phyloP scores from a whole-genome alignment of 2,797 vertebrate species.

The Epinephelus malabaricus region DNA sequence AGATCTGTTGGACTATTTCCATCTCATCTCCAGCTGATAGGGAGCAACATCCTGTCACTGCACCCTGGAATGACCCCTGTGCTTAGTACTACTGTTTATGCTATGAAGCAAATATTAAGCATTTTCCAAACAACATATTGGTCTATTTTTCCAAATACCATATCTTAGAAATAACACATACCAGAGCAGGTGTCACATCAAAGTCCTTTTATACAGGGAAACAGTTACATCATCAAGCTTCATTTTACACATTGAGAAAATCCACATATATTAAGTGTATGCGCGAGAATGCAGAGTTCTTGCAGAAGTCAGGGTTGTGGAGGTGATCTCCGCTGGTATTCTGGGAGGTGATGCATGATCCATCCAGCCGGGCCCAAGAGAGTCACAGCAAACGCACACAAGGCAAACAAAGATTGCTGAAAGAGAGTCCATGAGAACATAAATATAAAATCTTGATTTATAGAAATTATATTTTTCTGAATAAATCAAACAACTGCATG shows the following conservation, averaged over 20 bases:
- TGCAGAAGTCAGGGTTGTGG: constrained; percentile 56
- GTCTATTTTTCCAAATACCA: accelerated
- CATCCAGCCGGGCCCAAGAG: constrained; percentile 88
- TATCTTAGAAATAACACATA: constrained; percentile 25
- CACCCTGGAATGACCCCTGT: constrained; percentile 22
- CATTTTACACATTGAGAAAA: constrained; percentile 3
- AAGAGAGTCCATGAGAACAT: constrained; percentile 54
- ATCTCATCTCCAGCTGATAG: constrained; percentile 50
- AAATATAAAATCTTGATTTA: background rate
- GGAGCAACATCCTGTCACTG: constrained; percentile 40
- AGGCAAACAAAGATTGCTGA: constrained; percentile 85
- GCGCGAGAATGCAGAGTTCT: background rate
- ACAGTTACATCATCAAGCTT: constrained; percentile 4
- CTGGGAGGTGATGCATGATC: constrained; percentile 86
- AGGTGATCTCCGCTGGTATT: constrained; percentile 76
- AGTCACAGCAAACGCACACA: constrained; percentile 83
- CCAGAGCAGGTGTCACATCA: constrained; percentile 4
- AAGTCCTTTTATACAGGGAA: constrained; percentile 34
- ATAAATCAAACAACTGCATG: background rate
- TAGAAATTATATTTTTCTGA: no score
- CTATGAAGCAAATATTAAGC: background rate
- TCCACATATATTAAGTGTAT: background rate
- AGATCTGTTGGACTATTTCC: constrained; percentile 36
- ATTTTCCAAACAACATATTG: background rate
- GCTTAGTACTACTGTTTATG: background rate